A percentile compares a stretch with the other conserved stretches of the same genome.
phyloP scores from a whole-genome alignment of 2,797 vertebrate genomes.

The Triplophysa bombifrons region DNA sequence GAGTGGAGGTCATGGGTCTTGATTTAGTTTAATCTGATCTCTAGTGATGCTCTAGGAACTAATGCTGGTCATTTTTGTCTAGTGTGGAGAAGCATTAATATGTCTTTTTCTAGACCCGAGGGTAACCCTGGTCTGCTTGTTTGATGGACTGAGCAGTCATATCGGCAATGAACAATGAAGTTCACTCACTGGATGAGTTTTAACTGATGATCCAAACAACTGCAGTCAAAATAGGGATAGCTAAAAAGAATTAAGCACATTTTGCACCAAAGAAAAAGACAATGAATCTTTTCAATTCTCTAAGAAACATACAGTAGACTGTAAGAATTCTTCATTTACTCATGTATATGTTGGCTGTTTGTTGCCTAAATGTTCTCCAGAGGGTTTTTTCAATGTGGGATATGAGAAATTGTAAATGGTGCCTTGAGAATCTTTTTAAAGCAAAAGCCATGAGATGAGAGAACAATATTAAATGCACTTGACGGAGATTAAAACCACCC shows the following conservation, averaged over 20 bases:
- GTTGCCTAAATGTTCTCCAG: background rate
- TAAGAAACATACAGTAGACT: too few relatives aligned
- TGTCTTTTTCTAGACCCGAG: background rate
- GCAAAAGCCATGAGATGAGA: background rate
- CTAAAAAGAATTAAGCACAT: too few relatives aligned
- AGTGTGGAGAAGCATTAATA: background rate
- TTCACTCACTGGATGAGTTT: background rate
- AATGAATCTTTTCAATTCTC: too few relatives aligned
- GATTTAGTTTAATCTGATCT: constrained; percentile 28
- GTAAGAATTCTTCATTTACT: background rate
- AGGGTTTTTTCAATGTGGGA: background rate
- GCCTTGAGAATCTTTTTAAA: background rate
- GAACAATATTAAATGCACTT: background rate
- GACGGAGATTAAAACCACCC: background rate
- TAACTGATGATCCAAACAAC: background rate
- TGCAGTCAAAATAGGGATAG: too few relatives aligned
- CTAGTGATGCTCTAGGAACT: background rate
- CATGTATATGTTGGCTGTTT: background rate
- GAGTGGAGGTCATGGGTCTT: constrained; percentile 16
- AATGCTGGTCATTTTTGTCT: background rate
- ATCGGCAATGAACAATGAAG: background rate
- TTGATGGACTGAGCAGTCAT: background rate
- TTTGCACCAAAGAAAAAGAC: background rate
- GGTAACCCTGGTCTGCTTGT: background rate
- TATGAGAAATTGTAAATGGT: background rate